phyloP scores from a whole-genome alignment of 1,140 invertebrate genomes.

The Scylla paramamosain region DNA sequence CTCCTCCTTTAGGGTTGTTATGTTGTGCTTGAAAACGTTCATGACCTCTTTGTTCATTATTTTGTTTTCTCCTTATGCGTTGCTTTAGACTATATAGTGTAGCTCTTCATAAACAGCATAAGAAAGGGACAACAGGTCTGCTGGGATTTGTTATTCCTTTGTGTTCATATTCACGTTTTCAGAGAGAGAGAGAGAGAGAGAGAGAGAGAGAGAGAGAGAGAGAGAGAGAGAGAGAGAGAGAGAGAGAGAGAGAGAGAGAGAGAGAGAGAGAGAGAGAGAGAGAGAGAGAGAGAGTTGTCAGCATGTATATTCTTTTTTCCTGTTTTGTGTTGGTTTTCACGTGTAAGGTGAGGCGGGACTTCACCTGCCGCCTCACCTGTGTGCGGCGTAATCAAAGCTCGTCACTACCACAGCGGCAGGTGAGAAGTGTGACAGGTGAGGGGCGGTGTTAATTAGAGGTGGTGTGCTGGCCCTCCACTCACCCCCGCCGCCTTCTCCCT shows the following conservation, averaged over 20 bases:
- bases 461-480: not conserved
- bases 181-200: conserved; percentile 5
- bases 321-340: not conserved
- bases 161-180: too few species aligned
- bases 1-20: too few species aligned
- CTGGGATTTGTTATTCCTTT: too few species aligned
- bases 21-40: too few species aligned
- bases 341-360: not conserved
- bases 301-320: not conserved
- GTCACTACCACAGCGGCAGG: not conserved
- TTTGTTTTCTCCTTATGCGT: too few species aligned
- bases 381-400: not conserved
- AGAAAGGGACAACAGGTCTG: too few species aligned
- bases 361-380: not conserved
- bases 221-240: conserved; percentile 16
- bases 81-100: too few species aligned
- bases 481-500: not conserved
- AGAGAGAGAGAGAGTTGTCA: not conserved
- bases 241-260: conserved; percentile 3
- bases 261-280: not conserved
- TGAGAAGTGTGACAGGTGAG: not conserved
- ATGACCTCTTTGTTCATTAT: too few species aligned
- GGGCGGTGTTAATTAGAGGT: not conserved
- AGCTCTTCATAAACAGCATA: too few species aligned
- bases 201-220: conserved; percentile 20